Percentiles rank a stretch among this genome's conserved stretches.
phyloP scores from a whole-genome alignment of 2,113 vertebrate genomes.

The Nycticebus coucang region DNA sequence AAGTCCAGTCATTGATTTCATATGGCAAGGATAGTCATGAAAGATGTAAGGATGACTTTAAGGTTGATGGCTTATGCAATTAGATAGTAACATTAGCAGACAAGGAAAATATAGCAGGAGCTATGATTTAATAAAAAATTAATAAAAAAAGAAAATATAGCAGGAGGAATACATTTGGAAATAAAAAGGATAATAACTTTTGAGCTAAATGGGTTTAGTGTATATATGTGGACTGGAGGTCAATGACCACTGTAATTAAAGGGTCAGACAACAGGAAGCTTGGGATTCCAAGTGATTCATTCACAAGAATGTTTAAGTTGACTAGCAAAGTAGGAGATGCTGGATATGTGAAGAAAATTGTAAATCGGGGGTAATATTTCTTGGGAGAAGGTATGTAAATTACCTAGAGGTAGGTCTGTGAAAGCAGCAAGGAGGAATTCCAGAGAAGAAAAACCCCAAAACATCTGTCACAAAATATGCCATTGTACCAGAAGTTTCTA shows the following conservation, averaged over 20 bases:
- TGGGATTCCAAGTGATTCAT: neutral
- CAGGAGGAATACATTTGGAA: neutral
- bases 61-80: neutral
- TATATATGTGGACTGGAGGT: neutral
- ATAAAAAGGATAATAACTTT: neutral
- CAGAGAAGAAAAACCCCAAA: neutral
- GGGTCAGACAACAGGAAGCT: neutral
- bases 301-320: neutral
- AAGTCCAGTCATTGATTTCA: neutral
- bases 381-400: neutral
- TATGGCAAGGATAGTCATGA: neutral
- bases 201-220: neutral
- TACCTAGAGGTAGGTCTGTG: neutral
- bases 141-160: too few relatives aligned
- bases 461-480: neutral
- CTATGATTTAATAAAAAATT: too few relatives aligned
- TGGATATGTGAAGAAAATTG: neutral
- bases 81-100: neutral
- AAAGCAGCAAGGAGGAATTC: neutral
- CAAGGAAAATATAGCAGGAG: neutral
- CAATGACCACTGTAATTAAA: neutral
- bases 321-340: neutral
- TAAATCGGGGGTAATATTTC: neutral
- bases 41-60: neutral
- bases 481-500: neutral